Evolutionary conservation across 2,113 vertebrate genomes (phyloP), one percentile per base, ranked within the genome.

Genomic region (Eurystomus gularis): DNA sequence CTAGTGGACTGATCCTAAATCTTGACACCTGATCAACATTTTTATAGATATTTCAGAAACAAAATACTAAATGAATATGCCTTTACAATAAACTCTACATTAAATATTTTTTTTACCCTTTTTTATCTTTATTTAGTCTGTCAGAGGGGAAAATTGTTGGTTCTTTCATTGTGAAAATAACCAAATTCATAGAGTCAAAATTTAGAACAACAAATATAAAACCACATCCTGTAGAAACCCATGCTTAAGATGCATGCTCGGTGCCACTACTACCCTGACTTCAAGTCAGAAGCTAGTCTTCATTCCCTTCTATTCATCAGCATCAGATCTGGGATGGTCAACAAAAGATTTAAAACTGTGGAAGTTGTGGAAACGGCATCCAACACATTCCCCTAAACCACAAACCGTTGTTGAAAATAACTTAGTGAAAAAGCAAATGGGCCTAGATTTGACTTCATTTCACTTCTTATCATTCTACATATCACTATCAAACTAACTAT

Each of bases 41-140:
- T 91, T 55, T 23, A 93, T 84, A 89, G 40, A 31, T 73, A 86
- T 77, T 83, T 93, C 76, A 84, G 48, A 93, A 93, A 90, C 79
- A 39, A 86, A 86, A 46, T 5, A 8, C 7, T 44, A 64, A 82
- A 82, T 70, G 17, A 70, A 5, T 65, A 73, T 40, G 20, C 18
- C 20, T 76, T 33, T 58, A 64, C 25, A 9, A 49, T 39, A 78
- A 89, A 64, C 9, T 82, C 11, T 62, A 33, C 5, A 28, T 31
- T 40, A 8, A 23, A 42, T 46, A 15, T 19, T 39, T 18, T 17
- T 37, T 40, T 39, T 16, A 20, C 28, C 31, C 19, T 24, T 65
- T 37, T 33, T 8, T 28, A 14, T 35, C 57, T 60, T 26, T 10
- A 15, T 57, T 7, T 58, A 21, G 9, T 73, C 28, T 68, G 14